These are phyloP conservation scores for Periparus ater DNA, from an alignment of 2,797 vertebrate species.

Conservation along the genomic window DNA sequence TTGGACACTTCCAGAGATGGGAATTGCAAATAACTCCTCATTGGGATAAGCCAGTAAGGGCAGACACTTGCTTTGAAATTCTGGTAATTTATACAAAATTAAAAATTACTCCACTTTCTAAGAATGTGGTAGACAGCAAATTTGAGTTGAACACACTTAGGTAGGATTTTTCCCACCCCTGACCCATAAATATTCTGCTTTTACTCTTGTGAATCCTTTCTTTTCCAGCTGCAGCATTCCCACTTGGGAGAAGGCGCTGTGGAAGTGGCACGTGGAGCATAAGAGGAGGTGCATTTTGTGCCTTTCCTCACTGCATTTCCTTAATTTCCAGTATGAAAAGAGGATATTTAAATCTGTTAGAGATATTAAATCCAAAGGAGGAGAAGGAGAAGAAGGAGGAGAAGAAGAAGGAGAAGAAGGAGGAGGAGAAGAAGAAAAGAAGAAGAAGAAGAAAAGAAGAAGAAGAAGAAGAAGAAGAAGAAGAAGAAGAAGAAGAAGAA, in stretches of 20 bases:
- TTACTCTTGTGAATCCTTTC: background rate
- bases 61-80: background rate
- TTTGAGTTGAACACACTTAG: fast-evolving
- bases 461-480: background rate
- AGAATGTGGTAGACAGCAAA: background rate
- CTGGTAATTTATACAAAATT: background rate
- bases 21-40: background rate
- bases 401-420: background rate
- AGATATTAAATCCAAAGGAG: background rate
- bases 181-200: background rate
- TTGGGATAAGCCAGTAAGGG: background rate
- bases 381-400: background rate
- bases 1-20: background rate
- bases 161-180: background rate
- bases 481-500: background rate
- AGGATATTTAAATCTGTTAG: background rate
- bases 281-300: background rate
- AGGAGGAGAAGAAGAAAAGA: background rate
- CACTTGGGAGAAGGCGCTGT: background rate
- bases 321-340: background rate
- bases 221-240: background rate
- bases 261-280: background rate
- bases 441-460: background rate
- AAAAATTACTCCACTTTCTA: background rate
- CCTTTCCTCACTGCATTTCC: background rate